Conservation (phyloP, 2,888 invertebrate genomes). For the Polyploca ridens region DNA sequence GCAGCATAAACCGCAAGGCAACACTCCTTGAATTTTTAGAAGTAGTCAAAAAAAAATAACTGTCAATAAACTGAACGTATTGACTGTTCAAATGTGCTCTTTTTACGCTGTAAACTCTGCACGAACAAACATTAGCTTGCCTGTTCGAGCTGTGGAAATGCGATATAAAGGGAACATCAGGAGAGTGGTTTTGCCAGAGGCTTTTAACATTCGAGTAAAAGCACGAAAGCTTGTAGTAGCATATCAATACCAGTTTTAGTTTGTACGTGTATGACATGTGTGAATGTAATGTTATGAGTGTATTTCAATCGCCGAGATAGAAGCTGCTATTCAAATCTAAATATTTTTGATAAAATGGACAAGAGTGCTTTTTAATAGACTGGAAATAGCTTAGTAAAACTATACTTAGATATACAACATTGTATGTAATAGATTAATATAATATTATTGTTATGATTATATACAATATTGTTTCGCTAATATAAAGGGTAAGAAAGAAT, state of each 20-base stretch:
- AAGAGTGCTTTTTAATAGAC: background rate
- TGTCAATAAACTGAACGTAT: conserved; percentile 9
- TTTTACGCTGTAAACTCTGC: conserved; percentile 27
- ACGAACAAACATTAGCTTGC: conserved; percentile 39
- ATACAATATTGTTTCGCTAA: too few relatives aligned
- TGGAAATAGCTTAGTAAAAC: too few relatives aligned
- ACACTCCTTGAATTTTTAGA: background rate
- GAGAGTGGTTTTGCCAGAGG: conserved; percentile 37
- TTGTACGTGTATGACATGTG: background rate
- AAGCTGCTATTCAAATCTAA: background rate
- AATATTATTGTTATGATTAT: too few relatives aligned
- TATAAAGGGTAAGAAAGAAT: background rate
- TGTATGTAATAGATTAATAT: too few relatives aligned
- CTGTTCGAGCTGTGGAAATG: conserved; percentile 25
- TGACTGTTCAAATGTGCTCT: conserved; percentile 14
- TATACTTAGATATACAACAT: too few relatives aligned
- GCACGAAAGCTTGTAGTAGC: conserved; percentile 22
- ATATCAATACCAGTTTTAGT: background rate
- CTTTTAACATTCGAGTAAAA: conserved; percentile 51
- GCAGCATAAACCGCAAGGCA: background rate
- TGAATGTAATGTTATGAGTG: background rate
- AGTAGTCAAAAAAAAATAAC: background rate
- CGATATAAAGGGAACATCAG: conserved; percentile 43
- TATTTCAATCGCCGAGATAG: background rate
- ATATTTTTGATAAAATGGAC: too few relatives aligned